These are phyloP conservation scores for Muricea muricata DNA, from an alignment of 92 coral and sea anemone species.

Conservation along the genomic window DNA sequence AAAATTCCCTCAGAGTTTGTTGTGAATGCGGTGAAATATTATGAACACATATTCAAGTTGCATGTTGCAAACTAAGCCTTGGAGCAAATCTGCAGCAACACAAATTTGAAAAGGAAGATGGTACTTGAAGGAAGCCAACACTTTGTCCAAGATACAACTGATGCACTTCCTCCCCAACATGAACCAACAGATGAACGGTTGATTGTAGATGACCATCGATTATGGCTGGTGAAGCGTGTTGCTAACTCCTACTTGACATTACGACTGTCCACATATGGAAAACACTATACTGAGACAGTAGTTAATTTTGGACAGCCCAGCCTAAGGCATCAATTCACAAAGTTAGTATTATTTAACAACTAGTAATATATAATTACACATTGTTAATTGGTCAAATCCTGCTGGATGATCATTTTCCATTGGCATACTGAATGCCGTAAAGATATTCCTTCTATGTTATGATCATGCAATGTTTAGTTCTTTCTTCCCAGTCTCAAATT, in stretches of 20 bases:
- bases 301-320: conserved; percentile 11
- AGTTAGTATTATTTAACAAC: not conserved
- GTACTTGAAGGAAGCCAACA: not conserved
- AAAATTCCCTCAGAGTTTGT: conserved; percentile 27
- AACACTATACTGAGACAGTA: not conserved
- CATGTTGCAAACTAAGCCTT: not conserved
- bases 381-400: no score
- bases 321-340: not conserved
- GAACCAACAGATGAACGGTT: not conserved
- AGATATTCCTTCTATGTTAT: no score
- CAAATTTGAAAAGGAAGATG: not conserved
- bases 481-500: no score
- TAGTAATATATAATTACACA: no score
- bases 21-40: not conserved
- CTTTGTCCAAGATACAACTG: not conserved
- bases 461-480: no score
- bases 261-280: conserved; percentile 9
- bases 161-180: not conserved
- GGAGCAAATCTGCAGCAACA: not conserved
- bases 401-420: no score
- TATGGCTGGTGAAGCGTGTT: not conserved
- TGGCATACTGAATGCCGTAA: no score
- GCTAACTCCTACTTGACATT: conserved; percentile 2
- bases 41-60: conserved; percentile 16
- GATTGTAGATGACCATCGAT: conserved; percentile 15